Conservation (phyloP, 1,140 invertebrate genomes). For the Mactra quadrangularis region DNA sequence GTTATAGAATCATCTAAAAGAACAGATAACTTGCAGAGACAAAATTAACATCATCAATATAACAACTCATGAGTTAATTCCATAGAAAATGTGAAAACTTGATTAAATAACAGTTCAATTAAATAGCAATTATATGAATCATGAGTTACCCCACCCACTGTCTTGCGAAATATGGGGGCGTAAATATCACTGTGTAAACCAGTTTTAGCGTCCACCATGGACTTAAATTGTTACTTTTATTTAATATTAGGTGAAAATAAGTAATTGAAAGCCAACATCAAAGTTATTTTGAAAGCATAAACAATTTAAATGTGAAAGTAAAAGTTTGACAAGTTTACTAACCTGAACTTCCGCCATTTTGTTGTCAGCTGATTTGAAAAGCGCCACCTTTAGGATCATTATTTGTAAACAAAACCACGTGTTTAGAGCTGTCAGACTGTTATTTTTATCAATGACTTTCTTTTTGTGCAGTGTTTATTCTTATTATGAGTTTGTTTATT, state of each 20-base stretch:
- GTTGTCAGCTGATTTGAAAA: slow-evolving; percentile 44
- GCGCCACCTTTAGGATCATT: slow-evolving; percentile 42
- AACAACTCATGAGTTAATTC: too few relatives aligned
- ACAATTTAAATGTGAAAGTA: not conserved
- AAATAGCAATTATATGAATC: slow-evolving; percentile 2
- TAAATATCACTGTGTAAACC: slow-evolving; percentile 5
- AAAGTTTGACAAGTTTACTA: slow-evolving; percentile 22
- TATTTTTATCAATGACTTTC: too few relatives aligned
- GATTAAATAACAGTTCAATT: too few relatives aligned
- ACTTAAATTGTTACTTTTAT: not conserved
- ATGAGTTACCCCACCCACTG: slow-evolving; percentile 7
- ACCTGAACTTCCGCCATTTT: slow-evolving; percentile 60
- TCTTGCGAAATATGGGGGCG: slow-evolving; percentile 33
- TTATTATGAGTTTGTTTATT: too few relatives aligned
- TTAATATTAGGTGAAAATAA: not conserved
- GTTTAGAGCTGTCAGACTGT: slow-evolving; percentile 37
- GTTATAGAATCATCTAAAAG: too few relatives aligned
- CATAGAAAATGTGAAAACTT: too few relatives aligned
- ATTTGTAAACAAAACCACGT: slow-evolving; percentile 55
- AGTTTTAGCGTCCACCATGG: too few relatives aligned
- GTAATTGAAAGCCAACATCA: not conserved
- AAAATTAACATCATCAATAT: too few relatives aligned
- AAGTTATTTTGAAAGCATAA: not conserved
- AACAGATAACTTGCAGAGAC: too few relatives aligned
- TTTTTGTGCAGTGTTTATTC: too few relatives aligned